Evolutionary conservation across 2,888 invertebrate species (phyloP).

Genomic region (Philonicus albiceps): DNA sequence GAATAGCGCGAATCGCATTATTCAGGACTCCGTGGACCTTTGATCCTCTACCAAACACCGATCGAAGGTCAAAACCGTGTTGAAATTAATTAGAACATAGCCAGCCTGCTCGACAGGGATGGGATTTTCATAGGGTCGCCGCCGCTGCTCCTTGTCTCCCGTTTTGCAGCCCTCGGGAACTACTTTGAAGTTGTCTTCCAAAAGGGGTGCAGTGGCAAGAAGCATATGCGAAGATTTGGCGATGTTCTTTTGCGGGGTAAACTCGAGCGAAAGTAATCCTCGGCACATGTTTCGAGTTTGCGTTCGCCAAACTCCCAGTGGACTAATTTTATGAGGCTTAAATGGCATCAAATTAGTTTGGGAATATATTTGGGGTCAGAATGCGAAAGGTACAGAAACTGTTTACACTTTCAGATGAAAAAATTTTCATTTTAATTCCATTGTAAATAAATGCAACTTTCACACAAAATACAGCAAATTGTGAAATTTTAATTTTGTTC

Average conservation of each 20-base stretch:
- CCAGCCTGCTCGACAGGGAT: not conserved
- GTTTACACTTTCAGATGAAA: not conserved
- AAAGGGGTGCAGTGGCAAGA: slow-evolving; percentile 5
- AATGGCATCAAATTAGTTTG: not conserved
- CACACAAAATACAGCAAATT: not conserved
- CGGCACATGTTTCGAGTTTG: slow-evolving; percentile 44
- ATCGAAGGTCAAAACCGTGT: slow-evolving; percentile 52
- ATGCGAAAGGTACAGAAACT: not conserved
- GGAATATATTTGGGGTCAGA: not conserved
- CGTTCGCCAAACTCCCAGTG: slow-evolving; percentile 39
- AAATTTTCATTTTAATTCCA: not conserved
- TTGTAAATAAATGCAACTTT: not conserved
- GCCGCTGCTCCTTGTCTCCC: not conserved
- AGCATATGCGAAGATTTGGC: slow-evolving; percentile 14
- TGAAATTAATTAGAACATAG: slow-evolving; percentile 51
- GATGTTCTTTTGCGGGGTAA: slow-evolving; percentile 26
- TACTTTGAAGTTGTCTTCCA: not conserved
- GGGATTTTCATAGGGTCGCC: not conserved
- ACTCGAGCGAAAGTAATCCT: slow-evolving; percentile 42
- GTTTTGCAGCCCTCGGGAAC: not conserved
- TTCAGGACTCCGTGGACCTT: slow-evolving; percentile 44
- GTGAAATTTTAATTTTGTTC: not conserved
- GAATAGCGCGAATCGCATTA: slow-evolving; percentile 28
- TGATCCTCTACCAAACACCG: slow-evolving; percentile 42
- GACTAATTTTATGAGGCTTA: slow-evolving; percentile 34